phyloP scores from a whole-genome alignment of 2,797 vertebrate genomes.

The Brachymystax lenok region DNA sequence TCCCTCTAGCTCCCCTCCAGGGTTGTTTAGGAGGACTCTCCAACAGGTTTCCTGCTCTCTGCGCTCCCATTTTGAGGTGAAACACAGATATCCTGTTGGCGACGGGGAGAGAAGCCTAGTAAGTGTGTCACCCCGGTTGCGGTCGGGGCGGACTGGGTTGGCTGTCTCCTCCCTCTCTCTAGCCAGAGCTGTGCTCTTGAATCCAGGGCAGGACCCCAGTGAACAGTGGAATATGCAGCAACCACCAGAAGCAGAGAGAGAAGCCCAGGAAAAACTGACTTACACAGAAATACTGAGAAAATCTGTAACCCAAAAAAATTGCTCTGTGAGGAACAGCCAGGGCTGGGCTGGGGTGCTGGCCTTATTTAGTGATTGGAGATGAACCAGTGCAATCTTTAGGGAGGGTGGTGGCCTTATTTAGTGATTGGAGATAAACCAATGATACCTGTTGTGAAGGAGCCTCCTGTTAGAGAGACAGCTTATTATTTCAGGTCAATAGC shows the following conservation, averaged over 20 bases:
- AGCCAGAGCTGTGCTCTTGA: conserved; percentile 72
- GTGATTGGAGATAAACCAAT: conserved; percentile 67
- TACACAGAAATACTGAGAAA: conserved; percentile 51
- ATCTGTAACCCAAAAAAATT: conserved; percentile 71
- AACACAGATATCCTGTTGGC: conserved; percentile 60
- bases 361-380: conserved; percentile 68
- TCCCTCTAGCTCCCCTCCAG: conserved; percentile 45
- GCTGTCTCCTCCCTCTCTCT: conserved; percentile 5
- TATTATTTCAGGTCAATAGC: conserved; percentile 63
- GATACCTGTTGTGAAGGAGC: conserved; percentile 61
- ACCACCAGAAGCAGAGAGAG: conserved; percentile 58
- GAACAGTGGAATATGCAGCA: conserved; percentile 75
- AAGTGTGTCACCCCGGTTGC: conserved; percentile 77
- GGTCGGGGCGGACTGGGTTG: conserved; percentile 67
- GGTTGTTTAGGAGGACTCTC: conserved; percentile 68
- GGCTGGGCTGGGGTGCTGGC: conserved; percentile 40
- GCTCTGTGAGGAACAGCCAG: not conserved
- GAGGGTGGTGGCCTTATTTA: conserved; percentile 67
- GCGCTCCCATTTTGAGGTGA: conserved; percentile 59
- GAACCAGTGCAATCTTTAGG: conserved; percentile 65
- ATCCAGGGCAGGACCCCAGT: conserved; percentile 83
- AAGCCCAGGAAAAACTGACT: conserved; percentile 16
- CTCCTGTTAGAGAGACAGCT: conserved; percentile 61
- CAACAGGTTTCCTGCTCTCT: conserved; percentile 64
- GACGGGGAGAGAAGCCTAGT: conserved; percentile 67